Evolutionary conservation across 2,888 invertebrate genomes (phyloP).

Genomic region (Neocrepidodera transversa): DNA sequence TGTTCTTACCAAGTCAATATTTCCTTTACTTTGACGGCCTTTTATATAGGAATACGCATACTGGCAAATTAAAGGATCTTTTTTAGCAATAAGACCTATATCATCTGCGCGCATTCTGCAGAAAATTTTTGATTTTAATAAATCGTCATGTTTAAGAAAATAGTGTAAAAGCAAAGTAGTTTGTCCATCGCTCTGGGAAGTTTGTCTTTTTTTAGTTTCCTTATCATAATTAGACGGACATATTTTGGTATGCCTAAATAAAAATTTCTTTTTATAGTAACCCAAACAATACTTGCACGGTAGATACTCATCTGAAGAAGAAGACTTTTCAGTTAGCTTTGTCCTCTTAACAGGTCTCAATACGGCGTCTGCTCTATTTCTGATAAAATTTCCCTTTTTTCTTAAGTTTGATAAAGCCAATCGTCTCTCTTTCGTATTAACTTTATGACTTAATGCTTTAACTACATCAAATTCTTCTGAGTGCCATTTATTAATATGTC

Average conservation of each 20-base stretch:
- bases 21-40: constrained; percentile 39
- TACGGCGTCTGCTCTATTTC: neutral
- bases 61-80: constrained; percentile 35
- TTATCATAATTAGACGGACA: neutral
- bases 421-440: neutral
- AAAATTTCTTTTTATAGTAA: neutral
- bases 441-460: neutral
- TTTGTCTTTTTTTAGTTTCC: neutral
- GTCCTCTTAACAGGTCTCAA: neutral
- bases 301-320: neutral
- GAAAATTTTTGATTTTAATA: neutral
- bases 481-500: neutral
- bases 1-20: constrained; percentile 37
- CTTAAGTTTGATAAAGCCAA: neutral
- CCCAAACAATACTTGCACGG: neutral
- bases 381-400: neutral
- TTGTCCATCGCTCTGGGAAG: neutral
- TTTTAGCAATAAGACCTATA: constrained; percentile 31
- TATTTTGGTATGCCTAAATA: neutral
- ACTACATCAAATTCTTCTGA: neutral
- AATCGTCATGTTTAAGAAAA: neutral
- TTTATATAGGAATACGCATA: constrained; percentile 42
- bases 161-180: neutral
- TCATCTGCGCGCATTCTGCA: neutral
- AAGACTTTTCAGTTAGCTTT: neutral